phyloP scores from a whole-genome alignment of 2,888 invertebrate genomes.

The Lordiphosa fenestrarum region DNA sequence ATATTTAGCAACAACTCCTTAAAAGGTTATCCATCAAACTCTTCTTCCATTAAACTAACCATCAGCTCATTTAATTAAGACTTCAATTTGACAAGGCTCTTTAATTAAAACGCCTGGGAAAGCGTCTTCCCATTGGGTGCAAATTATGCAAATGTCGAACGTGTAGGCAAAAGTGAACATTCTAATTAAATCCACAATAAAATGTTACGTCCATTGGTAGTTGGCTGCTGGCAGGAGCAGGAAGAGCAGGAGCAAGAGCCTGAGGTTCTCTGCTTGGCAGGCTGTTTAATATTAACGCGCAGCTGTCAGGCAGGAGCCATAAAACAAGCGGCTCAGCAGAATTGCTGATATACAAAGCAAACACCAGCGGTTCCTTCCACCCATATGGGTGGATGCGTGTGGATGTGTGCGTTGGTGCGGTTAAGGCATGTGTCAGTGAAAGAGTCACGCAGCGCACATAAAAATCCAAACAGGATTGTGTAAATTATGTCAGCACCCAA shows the following conservation, averaged over 20 bases:
- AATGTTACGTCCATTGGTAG: conserved; percentile 19
- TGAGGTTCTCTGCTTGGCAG: conserved; percentile 13
- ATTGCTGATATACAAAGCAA: conserved; percentile 31
- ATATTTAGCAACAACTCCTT: too few species aligned
- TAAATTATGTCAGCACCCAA: conserved; percentile 49
- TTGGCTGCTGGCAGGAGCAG: conserved; percentile 8
- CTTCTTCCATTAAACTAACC: too few species aligned
- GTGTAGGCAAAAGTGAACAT: conserved; percentile 27
- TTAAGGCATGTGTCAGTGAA: conserved; percentile 43
- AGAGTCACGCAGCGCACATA: conserved; percentile 64
- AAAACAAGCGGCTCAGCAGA: conserved; percentile 42
- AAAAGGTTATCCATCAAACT: too few species aligned
- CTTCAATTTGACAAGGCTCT: conserved; percentile 2
- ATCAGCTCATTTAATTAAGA: conserved; percentile 14
- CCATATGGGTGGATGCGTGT: conserved; percentile 11
- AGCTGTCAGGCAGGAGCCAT: conserved; percentile 42
- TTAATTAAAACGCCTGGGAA: conserved; percentile 19
- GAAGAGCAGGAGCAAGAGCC: not conserved
- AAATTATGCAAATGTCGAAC: conserved; percentile 35
- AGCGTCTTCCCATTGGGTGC: conserved; percentile 1
- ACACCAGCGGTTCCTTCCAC: conserved; percentile 6
- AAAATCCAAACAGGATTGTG: conserved; percentile 56
- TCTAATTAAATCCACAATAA: conserved; percentile 42
- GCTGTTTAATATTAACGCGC: conserved; percentile 40
- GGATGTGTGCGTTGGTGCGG: conserved; percentile 8